Base-by-base conservation (phyloP, 2,888 invertebrate genomes). In the Gymnocheta viridis region DNA sequence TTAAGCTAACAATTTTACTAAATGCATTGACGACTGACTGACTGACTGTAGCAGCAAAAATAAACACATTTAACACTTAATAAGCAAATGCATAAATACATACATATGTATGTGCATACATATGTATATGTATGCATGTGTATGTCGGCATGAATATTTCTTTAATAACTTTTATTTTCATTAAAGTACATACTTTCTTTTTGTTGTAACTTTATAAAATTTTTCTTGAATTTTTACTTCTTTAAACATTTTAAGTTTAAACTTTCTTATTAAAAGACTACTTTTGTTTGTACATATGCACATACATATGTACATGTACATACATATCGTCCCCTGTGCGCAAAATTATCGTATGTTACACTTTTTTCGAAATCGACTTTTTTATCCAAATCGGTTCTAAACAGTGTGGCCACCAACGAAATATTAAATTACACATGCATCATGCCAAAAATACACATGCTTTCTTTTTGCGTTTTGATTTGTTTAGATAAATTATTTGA, bases 81-180 rank as follows among this genome's bases (percentile, higher is more conserved):
- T 41, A 41, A 41, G 14, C 12, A n/a, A 1, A 4, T 35, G 32
- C 17, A 22, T 17, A 44, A 12, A 56, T 27, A 10, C 17, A 64
- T n/a, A n/a, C n/a, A n/a, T n/a, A n/a, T n/a, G n/a, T n/a, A n/a
- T n/a, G 32, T 32, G 9, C 6, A 2, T 5, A 29, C 6, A 35
- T 0, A 10, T 44, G 9, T n/a, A 10, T 32, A 47, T 10, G 29
- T 56, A 32, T 32, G 32, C 17, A 27, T 29, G 24, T 17, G 22
- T 49, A 22, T 22, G 22, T 22, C 4, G 7, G 19, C 9, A 7
- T 19, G 17, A 22, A 66, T 44, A 32, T 66, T 66, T 66, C 10
- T 35, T 51, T 64, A 72, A 56, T 49, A 73, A 73, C 80, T 80
- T 80, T 80, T 80, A 67, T 66, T 80, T 80, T 80, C 80, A 80